Evolutionary conservation across 2,888 invertebrate genomes (phyloP), one percentile per base, ranked within the genome.

Genomic region (Mechanitis mazaeus): DNA sequence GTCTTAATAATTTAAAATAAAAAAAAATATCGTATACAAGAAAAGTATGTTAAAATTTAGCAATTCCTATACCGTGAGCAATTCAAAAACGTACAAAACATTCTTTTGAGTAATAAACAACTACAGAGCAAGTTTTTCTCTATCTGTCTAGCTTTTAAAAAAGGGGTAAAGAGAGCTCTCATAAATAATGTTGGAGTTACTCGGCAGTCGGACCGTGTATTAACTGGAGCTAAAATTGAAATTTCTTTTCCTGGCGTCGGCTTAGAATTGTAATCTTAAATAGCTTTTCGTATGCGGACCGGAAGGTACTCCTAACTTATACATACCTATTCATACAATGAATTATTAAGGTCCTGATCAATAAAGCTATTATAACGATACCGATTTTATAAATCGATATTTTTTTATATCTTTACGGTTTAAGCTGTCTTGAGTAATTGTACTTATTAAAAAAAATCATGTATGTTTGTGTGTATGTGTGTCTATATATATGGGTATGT

Each of bases 161-260:
- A 50, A 1, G 50, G 50, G 50, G 50, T 50, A 31, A 31, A 31
- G n/a, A 31, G 50, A 38, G 7, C 60, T 64, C 57, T 57, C 64
- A 61, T 66, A 66, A 66, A 66, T 66, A 61, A 66, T 66, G 55
- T 53, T 45, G 53, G 58, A 64, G 59, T 63, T 55, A 59, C 58
- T 61, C 45, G 46, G 42, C 55, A 54, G 61, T 59, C 59, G 58
- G 64, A 64, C 65, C 57, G 46, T 64, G 61, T 59, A 58, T 54
- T 61, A 64, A 63, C 54, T 42, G 45, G 54, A 35, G 47, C 46
- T 54, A 54, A 46, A 61, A 59, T 61, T 65, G 59, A 63, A 63
- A 57, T 38, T 55, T 54, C 60, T 63, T 54, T 55, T 50, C 54
- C 55, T 55, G 46, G 38, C 59, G 33, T 57, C 53, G 50, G 46